Conservation (phyloP, 1,140 invertebrate species). For the Drosophila yakuba region DNA sequence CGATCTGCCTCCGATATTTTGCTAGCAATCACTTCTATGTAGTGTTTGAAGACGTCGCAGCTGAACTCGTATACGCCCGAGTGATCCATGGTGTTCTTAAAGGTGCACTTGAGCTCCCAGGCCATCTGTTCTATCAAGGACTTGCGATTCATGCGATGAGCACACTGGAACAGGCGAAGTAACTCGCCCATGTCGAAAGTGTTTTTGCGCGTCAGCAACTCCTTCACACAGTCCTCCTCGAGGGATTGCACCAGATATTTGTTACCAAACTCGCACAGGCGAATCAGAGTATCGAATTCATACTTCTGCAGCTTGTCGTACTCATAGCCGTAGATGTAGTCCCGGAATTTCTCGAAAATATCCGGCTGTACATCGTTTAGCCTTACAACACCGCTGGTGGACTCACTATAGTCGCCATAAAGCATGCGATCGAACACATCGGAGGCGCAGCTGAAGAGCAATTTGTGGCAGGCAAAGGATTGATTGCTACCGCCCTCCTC, state of each 20-base stretch:
- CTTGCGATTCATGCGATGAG: slow-evolving; percentile 8
- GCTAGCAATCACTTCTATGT: slow-evolving; percentile 2
- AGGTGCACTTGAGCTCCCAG: background rate
- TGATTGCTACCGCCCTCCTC: background rate
- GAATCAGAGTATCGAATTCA: slow-evolving; percentile 6
- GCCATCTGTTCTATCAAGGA: slow-evolving; percentile 3
- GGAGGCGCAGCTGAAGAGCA: slow-evolving; percentile 28
- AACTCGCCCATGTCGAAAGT: slow-evolving; percentile 3
- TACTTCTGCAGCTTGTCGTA: slow-evolving; percentile 10
- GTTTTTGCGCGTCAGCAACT: slow-evolving; percentile 4
- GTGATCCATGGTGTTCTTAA: background rate
- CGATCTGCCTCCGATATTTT: slow-evolving; percentile 14
- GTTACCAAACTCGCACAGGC: slow-evolving; percentile 19
- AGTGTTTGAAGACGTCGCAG: slow-evolving; percentile 13
- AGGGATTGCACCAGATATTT: slow-evolving; percentile 20
- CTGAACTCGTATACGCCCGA: slow-evolving; percentile 5
- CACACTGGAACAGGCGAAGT: slow-evolving; percentile 20
- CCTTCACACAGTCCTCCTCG: slow-evolving; percentile 18
- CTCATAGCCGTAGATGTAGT: slow-evolving; percentile 24
- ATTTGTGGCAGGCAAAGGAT: slow-evolving; percentile 14
- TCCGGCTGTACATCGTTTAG: slow-evolving; percentile 8
- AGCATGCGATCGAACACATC: slow-evolving; percentile 31
- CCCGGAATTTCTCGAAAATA: slow-evolving; percentile 24
- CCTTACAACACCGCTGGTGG: background rate
- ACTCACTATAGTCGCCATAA: slow-evolving; percentile 14